Evolutionary conservation across 2,113 vertebrate genomes (phyloP).

Genomic region (Pedetes capensis): DNA sequence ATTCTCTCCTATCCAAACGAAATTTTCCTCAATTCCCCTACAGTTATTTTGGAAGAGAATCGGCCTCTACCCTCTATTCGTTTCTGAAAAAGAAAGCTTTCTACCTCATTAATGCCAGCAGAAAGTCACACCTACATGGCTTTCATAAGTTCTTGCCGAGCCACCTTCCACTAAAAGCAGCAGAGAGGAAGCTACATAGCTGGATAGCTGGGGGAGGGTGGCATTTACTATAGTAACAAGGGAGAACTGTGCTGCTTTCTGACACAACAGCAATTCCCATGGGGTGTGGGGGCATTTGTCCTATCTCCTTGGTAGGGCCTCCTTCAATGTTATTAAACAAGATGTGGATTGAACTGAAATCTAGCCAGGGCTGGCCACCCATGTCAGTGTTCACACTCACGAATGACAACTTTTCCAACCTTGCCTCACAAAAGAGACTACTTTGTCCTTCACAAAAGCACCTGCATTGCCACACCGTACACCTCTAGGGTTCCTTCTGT

Average conservation of each 20-base stretch:
- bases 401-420: not conserved
- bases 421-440: not conserved
- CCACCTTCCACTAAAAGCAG: not conserved
- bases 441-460: not conserved
- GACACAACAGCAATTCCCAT: rapidly evolving
- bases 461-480: not conserved
- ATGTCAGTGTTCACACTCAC: not conserved
- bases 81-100: not conserved
- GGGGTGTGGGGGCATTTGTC: rapidly evolving
- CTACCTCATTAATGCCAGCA: not conserved
- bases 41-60: constrained; percentile 9
- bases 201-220: no score
- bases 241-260: not conserved
- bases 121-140: not conserved
- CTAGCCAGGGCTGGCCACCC: not conserved
- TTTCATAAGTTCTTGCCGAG: not conserved
- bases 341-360: not conserved
- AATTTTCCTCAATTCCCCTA: not conserved
- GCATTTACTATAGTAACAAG: not conserved
- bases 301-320: not conserved
- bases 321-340: not conserved
- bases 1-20: not conserved
- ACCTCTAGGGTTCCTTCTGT: not conserved
- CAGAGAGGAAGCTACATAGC: not conserved
- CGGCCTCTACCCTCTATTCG: not conserved